A percentile compares a stretch with the other conserved stretches of the same genome.
Evolutionary conservation across 2,113 vertebrate genomes (phyloP).

Genomic region (Edolisoma coerulescens): DNA sequence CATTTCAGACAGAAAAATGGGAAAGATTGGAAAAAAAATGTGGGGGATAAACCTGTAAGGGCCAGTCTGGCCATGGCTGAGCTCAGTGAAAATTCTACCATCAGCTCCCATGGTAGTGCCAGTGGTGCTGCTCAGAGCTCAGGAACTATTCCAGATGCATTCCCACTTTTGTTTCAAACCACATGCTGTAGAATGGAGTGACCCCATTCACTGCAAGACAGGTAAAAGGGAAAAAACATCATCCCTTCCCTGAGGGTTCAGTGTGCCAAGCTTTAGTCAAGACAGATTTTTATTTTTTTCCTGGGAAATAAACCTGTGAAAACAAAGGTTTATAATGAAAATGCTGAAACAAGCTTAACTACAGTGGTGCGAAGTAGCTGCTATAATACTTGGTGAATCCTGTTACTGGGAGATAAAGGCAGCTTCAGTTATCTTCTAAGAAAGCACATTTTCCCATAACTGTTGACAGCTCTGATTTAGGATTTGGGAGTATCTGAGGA

Average conservation of each 20-base stretch:
- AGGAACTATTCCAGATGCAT: background rate
- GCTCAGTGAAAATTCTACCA: background rate
- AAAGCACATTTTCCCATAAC: background rate
- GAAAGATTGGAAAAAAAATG: background rate
- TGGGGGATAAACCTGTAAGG: background rate
- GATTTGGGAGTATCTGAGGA: background rate
- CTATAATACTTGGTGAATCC: background rate
- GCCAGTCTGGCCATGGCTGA: background rate
- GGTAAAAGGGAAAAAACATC: background rate
- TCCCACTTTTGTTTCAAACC: background rate
- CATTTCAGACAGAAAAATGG: background rate
- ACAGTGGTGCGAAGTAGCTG: background rate
- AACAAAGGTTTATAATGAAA: background rate
- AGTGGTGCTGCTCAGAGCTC: background rate
- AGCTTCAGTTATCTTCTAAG: background rate
- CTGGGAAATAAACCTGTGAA: constrained; percentile 35
- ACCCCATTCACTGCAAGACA: background rate
- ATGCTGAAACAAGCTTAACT: constrained; percentile 13
- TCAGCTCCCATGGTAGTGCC: background rate
- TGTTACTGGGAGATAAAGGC: constrained; percentile 21
- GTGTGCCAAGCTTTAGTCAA: background rate
- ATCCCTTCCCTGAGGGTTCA: background rate
- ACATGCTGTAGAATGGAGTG: background rate
- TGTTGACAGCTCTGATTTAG: background rate
- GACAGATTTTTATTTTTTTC: background rate